Conservation (phyloP, 2,888 invertebrate species). For the Drosophila acutilabella region DNA sequence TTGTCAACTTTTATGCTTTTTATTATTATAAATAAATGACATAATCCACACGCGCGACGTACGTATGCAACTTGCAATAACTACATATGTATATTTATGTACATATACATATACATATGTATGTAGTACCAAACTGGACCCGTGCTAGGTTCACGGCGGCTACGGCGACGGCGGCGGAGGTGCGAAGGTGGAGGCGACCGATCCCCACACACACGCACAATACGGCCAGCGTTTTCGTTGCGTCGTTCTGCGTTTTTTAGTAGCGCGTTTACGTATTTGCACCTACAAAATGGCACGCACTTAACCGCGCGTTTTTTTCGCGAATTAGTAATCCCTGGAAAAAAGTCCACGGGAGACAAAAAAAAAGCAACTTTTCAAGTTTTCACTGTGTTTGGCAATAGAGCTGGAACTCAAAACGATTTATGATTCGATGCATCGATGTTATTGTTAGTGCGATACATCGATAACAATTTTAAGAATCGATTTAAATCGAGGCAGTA, state of each 20-base stretch:
- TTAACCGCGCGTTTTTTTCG: conserved; percentile 55
- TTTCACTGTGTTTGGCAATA: conserved; percentile 72
- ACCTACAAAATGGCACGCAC: conserved; percentile 47
- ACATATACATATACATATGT: conserved; percentile 31
- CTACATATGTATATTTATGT: conserved; percentile 27
- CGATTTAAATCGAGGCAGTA: too few species aligned
- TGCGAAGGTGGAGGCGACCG: conserved; percentile 46
- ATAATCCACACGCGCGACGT: conserved; percentile 69
- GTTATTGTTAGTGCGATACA: too few species aligned
- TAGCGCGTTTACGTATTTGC: conserved; percentile 26
- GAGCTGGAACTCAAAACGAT: conserved; percentile 13
- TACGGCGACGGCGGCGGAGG: conserved; percentile 20
- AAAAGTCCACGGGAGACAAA: conserved; percentile 76
- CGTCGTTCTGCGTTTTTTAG: conserved; percentile 21
- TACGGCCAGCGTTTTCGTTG: neutral
- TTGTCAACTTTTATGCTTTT: conserved; percentile 60
- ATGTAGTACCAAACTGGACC: conserved; percentile 68
- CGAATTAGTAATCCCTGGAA: conserved; percentile 76
- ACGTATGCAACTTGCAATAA: conserved; percentile 66
- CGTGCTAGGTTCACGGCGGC: conserved; percentile 53
- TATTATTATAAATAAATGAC: conserved; percentile 77
- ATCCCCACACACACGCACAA: conserved; percentile 46
- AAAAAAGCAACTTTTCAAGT: conserved; percentile 74
- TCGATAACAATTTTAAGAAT: too few species aligned
- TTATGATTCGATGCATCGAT: too few species aligned